A percentile compares a stretch with the other conserved stretches of the same genome.
These are phyloP conservation scores for Myotis daubentonii DNA, from an alignment of 2,797 vertebrate species.

Conservation along the genomic window DNA sequence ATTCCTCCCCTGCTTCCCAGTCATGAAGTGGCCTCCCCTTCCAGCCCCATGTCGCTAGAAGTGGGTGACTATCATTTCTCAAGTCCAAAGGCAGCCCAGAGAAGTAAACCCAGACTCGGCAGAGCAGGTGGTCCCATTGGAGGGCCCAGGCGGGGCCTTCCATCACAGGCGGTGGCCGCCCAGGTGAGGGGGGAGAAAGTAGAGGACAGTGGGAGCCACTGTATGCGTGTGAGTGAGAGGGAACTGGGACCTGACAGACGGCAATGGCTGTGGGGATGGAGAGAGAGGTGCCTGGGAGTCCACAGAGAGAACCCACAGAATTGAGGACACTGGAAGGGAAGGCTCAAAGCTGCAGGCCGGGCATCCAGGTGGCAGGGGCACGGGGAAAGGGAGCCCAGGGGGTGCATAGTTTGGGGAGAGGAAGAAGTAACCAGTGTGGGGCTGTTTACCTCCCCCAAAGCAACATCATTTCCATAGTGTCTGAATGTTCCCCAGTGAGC, in stretches of 20 bases:
- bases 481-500: neutral
- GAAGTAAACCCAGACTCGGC: neutral
- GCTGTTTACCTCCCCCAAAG: neutral
- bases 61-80: neutral
- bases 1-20: neutral
- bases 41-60: neutral
- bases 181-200: neutral
- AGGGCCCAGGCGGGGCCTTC: neutral
- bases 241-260: no score
- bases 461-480: neutral
- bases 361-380: rapidly evolving
- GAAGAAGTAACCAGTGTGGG: neutral
- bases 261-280: rapidly evolving
- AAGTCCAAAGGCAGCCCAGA: neutral
- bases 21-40: neutral
- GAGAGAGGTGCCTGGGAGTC: neutral
- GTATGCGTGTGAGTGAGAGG: neutral
- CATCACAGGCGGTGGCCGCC: no score
- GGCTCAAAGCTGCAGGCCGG: no score
- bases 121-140: neutral
- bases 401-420: neutral
- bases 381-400: neutral
- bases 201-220: neutral
- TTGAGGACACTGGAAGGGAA: neutral
- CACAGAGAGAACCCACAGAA: neutral